Evolutionary conservation across 2,888 invertebrate species (phyloP).

Genomic region (Nesidiocoris tenuis): DNA sequence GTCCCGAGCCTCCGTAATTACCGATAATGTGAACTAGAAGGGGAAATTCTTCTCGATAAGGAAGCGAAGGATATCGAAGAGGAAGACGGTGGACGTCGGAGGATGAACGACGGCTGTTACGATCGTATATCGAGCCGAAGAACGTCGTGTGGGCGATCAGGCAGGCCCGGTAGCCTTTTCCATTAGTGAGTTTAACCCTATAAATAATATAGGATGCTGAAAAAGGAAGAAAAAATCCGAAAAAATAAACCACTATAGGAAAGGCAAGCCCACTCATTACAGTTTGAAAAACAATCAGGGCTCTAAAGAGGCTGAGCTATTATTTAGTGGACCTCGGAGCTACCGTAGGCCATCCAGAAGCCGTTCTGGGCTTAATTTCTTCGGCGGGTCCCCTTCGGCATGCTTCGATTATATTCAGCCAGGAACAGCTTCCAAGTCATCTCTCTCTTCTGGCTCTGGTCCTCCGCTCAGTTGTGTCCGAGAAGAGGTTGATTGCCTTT

Average conservation of each 20-base stretch:
- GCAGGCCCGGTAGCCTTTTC: slow-evolving; percentile 44
- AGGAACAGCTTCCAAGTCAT: background rate
- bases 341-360: slow-evolving; percentile 38
- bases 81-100: background rate
- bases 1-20: background rate
- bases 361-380: slow-evolving; percentile 39
- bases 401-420: slow-evolving; percentile 40
- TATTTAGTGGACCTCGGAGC: slow-evolving; percentile 37
- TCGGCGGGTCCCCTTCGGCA: slow-evolving; percentile 22
- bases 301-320: slow-evolving; percentile 40
- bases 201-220: slow-evolving; percentile 28
- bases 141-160: slow-evolving; percentile 33
- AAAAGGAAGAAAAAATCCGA: slow-evolving; percentile 4
- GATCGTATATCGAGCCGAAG: background rate
- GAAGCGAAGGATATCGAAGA: too few species aligned
- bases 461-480: slow-evolving; percentile 9
- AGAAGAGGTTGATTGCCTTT: slow-evolving; percentile 36
- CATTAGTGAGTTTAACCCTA: slow-evolving; percentile 45
- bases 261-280: slow-evolving; percentile 43
- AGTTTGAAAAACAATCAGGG: slow-evolving; percentile 45
- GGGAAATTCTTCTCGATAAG: background rate
- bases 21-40: background rate
- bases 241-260: slow-evolving; percentile 24
- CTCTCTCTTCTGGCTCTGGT: background rate
- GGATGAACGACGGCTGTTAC: background rate